Evolutionary conservation across 2,888 invertebrate genomes (phyloP).

Genomic region (Odontocolon sp.): DNA sequence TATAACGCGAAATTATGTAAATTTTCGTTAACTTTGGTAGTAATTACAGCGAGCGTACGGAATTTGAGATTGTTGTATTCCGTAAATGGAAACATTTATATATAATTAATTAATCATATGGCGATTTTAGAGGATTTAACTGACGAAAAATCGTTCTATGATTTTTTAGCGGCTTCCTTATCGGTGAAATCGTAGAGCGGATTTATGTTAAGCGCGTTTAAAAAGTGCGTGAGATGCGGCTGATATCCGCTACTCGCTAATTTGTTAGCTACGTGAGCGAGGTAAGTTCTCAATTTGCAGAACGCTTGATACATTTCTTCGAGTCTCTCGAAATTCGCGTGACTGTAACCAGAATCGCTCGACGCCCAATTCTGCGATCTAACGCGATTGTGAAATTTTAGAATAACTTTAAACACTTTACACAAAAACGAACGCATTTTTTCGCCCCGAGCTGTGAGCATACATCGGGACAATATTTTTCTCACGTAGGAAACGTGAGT

Average conservation of each 20-base stretch:
- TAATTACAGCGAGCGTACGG: no score
- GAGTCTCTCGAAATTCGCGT: conserved; percentile 83
- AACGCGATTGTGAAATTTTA: conserved; percentile 87
- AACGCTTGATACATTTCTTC: conserved; percentile 85
- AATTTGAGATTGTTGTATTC: no score
- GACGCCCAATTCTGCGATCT: conserved; percentile 84
- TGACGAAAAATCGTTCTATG: conserved; percentile 12
- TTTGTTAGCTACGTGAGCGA: conserved; percentile 85
- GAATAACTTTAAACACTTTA: conserved; percentile 87
- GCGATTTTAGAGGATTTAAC: no score
- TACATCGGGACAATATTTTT: conserved; percentile 88
- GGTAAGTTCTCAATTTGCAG: conserved; percentile 83
- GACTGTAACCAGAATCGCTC: conserved; percentile 82
- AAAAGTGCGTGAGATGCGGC: conserved; percentile 85
- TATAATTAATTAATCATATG: no score
- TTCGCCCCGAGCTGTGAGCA: conserved; percentile 87
- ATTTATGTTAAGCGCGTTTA: conserved; percentile 86
- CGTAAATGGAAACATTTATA: no score
- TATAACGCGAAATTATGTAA: no score
- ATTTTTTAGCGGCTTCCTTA: conserved; percentile 24
- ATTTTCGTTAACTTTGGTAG: no score
- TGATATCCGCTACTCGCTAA: conserved; percentile 86
- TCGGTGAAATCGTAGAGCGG: conserved; percentile 74
- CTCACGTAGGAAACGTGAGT: conserved; percentile 89
- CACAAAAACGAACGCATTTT: conserved; percentile 87